Conservation (phyloP, 1,140 invertebrate species). For the Penaeus vannamei region DNA sequence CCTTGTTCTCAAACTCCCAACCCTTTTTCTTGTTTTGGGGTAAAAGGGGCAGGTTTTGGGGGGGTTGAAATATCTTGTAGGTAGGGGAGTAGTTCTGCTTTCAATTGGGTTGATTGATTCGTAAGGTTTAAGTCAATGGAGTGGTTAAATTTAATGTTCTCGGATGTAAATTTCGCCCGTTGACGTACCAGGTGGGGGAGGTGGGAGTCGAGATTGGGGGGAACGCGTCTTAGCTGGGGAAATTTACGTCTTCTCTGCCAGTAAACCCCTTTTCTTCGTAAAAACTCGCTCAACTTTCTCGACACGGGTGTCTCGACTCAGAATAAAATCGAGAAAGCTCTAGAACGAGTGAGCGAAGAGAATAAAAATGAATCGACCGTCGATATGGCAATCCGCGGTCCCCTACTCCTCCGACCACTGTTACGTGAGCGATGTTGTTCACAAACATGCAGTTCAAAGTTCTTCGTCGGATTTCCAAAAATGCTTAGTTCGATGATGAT, state of each 20-base stretch:
- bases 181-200: background rate
- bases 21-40: background rate
- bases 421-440: constrained; percentile 39
- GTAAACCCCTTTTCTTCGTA: background rate
- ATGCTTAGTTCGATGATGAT: background rate
- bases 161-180: constrained; percentile 14
- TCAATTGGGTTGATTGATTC: background rate
- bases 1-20: background rate
- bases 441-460: constrained; percentile 29
- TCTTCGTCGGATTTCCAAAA: constrained; percentile 14
- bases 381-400: background rate
- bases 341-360: background rate
- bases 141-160: background rate
- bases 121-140: constrained; percentile 13
- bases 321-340: background rate
- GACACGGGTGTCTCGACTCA: background rate
- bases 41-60: background rate
- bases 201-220: constrained; percentile 28
- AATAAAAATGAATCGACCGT: background rate
- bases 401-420: constrained; percentile 27
- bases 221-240: background rate
- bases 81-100: background rate
- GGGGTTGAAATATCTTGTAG: background rate
- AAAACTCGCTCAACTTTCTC: background rate
- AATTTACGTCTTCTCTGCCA: background rate